Evolutionary conservation across 2,113 vertebrate species (phyloP).

Genomic region (Microcebus murinus): DNA sequence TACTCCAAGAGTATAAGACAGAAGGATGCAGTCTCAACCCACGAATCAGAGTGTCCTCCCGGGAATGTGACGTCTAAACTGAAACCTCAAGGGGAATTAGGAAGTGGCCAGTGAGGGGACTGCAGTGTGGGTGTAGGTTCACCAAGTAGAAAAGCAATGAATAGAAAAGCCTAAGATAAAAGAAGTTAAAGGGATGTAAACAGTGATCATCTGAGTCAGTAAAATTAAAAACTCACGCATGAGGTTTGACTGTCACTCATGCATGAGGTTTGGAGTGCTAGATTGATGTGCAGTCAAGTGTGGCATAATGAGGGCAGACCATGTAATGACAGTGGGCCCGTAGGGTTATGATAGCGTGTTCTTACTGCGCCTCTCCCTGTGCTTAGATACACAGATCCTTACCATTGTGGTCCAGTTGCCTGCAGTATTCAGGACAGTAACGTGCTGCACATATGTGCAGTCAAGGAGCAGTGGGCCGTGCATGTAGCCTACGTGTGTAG

Average conservation of each 20-base stretch:
- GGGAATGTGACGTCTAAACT: not conserved
- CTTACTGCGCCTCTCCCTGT: not conserved
- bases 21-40: not conserved
- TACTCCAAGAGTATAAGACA: not conserved
- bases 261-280: not conserved
- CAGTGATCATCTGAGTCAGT: not conserved
- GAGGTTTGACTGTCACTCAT: not conserved
- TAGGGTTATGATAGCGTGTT: not conserved
- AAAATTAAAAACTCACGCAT: not conserved
- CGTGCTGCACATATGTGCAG: not conserved
- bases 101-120: not conserved
- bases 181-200: not conserved
- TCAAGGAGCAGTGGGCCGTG: not conserved
- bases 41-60: not conserved
- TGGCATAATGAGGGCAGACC: not conserved
- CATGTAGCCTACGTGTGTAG: not conserved
- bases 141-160: not conserved
- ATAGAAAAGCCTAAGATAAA: not conserved
- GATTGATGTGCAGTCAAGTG: not conserved
- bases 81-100: not conserved
- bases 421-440: not conserved
- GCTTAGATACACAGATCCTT: not conserved
- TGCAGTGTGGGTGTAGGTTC: not conserved
- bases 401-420: not conserved
- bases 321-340: not conserved